A percentile compares a stretch with the other conserved stretches of the same genome.
Conservation (phyloP, 2,113 vertebrate genomes). For the Nesogale talazaci region DNA sequence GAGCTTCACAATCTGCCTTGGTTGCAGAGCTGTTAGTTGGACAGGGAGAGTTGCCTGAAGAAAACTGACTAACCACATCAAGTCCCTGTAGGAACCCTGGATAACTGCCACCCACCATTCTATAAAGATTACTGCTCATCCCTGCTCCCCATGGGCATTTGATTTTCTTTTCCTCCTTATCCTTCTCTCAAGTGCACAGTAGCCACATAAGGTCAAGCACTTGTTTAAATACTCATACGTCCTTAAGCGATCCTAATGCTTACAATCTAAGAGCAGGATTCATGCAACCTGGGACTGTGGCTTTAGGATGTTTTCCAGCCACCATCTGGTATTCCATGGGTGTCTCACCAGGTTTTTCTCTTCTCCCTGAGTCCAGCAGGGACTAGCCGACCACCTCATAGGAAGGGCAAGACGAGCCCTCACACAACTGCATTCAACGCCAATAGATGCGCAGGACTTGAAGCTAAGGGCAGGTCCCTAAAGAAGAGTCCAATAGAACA, state of each 20-base stretch:
- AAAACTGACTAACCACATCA: background rate
- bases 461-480: background rate
- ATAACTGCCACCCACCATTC: background rate
- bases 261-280: constrained; percentile 10
- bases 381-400: background rate
- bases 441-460: background rate
- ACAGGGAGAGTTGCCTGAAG: background rate
- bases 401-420: background rate
- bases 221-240: constrained; percentile 24
- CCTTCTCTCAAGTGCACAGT: constrained; percentile 40
- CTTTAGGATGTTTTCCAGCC: background rate
- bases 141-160: background rate
- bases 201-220: background rate
- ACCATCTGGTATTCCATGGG: background rate
- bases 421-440: background rate
- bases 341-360: background rate
- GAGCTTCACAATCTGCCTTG: background rate
- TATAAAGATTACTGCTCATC: background rate
- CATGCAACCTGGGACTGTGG: background rate
- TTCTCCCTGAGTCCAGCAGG: constrained; percentile 31
- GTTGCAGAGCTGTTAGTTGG: background rate
- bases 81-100: background rate
- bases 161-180: constrained; percentile 37
- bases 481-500: background rate
- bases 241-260: background rate